phyloP scores from a whole-genome alignment of 2,113 vertebrate genomes.

The Clinocottus analis region DNA sequence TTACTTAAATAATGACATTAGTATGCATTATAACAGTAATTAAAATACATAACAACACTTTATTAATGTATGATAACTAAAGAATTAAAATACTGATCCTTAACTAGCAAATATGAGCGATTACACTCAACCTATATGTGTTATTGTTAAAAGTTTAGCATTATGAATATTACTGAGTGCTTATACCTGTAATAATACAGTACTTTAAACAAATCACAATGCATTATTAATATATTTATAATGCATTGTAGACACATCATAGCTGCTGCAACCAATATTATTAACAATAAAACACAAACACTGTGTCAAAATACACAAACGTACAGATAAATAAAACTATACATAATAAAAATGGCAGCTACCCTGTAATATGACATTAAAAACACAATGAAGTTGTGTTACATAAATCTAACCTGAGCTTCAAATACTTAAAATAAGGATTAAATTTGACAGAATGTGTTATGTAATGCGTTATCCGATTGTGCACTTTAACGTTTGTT shows the following conservation, averaged over 20 bases:
- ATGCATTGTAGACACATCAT: no score
- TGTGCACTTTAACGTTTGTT: neutral
- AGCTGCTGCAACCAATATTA: neutral
- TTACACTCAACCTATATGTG: neutral
- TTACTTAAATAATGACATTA: no score
- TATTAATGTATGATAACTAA: no score
- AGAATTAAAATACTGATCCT: no score
- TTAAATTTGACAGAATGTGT: constrained; percentile 18
- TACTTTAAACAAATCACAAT: no score
- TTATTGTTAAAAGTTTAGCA: no score
- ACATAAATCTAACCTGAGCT: neutral
- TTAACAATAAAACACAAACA: neutral
- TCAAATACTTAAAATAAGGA: constrained; percentile 10
- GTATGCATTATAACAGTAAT: no score
- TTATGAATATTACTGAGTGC: no score
- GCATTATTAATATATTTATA: no score
- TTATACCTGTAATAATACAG: no score
- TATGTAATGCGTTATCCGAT: neutral
- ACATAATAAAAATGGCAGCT: neutral
- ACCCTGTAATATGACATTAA: neutral
- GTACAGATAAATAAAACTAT: neutral
- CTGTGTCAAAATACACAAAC: neutral
- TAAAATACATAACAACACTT: no score
- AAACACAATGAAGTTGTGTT: neutral
- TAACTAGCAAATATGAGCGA: neutral